These are phyloP conservation scores for Neomonachus schauinslandi DNA, from an alignment of 2,113 vertebrate genomes.

Conservation along the genomic window DNA sequence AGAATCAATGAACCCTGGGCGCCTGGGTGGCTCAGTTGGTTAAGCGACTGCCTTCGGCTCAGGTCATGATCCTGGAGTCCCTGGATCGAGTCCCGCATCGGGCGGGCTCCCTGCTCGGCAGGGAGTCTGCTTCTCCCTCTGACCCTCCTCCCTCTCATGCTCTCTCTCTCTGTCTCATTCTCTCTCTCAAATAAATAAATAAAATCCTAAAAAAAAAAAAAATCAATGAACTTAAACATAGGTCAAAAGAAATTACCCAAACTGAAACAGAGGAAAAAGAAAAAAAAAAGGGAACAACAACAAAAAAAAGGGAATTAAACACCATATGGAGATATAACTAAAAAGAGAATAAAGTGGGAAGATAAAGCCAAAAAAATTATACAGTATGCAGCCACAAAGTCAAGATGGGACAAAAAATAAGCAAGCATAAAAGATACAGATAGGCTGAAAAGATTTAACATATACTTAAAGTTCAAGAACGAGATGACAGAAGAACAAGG, in stretches of 20 bases:
- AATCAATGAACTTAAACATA: not conserved
- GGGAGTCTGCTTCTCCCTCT: too few relatives aligned
- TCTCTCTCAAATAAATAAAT: too few relatives aligned
- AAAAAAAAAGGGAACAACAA: not conserved
- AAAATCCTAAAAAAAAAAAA: too few relatives aligned
- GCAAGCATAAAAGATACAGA: not conserved
- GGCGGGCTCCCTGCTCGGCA: too few relatives aligned
- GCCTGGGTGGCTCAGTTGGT: too few relatives aligned
- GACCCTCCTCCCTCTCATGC: too few relatives aligned
- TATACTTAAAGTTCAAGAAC: not conserved
- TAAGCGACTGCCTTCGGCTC: too few relatives aligned
- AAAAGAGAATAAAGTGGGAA: not conserved
- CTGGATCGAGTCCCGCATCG: too few relatives aligned
- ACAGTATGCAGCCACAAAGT: not conserved
- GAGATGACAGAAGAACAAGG: not conserved
- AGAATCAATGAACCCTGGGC: not conserved
- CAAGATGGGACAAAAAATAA: not conserved
- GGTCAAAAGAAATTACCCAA: not conserved
- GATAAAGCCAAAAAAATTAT: not conserved
- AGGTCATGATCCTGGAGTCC: too few relatives aligned
- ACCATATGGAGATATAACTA: not conserved
- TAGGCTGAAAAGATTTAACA: not conserved
- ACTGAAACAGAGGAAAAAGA: not conserved
- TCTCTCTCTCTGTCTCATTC: too few relatives aligned
- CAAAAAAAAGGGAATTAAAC: not conserved